Base-by-base conservation (phyloP, 2,113 vertebrate species). In the Coturnix japonica region DNA sequence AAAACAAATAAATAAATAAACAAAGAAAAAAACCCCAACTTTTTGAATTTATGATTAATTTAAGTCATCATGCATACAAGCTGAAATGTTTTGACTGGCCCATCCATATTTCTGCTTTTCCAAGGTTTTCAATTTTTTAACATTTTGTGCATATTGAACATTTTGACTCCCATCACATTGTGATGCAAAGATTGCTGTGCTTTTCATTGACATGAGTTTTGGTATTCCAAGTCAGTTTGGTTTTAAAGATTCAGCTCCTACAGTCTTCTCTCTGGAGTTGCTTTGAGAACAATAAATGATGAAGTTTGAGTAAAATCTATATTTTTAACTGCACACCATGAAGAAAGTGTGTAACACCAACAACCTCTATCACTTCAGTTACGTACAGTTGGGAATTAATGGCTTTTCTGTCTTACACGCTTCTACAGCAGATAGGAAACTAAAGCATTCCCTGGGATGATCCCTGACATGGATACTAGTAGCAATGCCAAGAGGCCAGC, bases 21-120 rank as follows among this genome's bases (percentile, higher is more conserved):
- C 2, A 28, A 28, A 25, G 3, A 31, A 66, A 8, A 35, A 33
- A 6, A 37, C n/a, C n/a, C n/a, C n/a, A 7, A n/a, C 22, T 5
- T 56, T 79, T 91, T 85, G 22, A 80, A 12, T 73, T 79, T 85
- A 33, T 90, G 64, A 77, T 85, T 51, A 47, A 86, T 92, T 90
- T 65, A 26, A 61, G 30, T 41, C 61, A 19, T 13, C 56, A 46
- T 33, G 3, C 15, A 41, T 74, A 49, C 6, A 17, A 69, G 76
- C 3, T 30, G 26, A 63, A 80, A 44, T 59, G 6, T 73, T 89
- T 84, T 84, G 60, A 74, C 61, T 78, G 51, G 44, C 2, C 1
- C 7, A 73, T 81, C 37, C 33, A 30, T 51, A 78, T 60, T 91
- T 86, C 22, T 76, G 70, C 14, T 3, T 91, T 81, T 23, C 4